Conservation (phyloP, 2,113 vertebrate species). For the Myiagra hebetior region DNA sequence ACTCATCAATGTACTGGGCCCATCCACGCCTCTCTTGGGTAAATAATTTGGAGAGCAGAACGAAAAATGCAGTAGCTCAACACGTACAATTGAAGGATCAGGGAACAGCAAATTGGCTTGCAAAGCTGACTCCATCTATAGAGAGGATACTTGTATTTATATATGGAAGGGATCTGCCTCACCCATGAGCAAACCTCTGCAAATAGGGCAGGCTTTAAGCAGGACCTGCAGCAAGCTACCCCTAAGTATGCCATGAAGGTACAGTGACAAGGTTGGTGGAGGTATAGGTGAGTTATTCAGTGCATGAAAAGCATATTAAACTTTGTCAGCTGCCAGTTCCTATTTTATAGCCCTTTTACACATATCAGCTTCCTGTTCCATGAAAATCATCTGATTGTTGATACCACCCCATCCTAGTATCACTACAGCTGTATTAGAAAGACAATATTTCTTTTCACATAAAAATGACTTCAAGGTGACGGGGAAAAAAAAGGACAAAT, state of each 20-base stretch:
- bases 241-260: background rate
- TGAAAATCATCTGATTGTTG: background rate
- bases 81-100: background rate
- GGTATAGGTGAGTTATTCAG: background rate
- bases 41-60: background rate
- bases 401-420: background rate
- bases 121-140: background rate
- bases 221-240: background rate
- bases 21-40: background rate
- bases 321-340: background rate
- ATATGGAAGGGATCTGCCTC: background rate
- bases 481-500: accelerated
- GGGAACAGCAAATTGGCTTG: background rate
- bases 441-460: background rate
- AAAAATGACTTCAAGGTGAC: background rate
- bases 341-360: background rate
- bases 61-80: background rate
- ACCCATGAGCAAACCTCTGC: background rate
- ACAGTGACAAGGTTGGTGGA: background rate
- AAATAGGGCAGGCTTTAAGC: background rate
- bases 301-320: background rate
- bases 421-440: background rate
- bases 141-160: background rate
- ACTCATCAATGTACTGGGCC: background rate
- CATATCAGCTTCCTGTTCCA: background rate